phyloP scores from a whole-genome alignment of 1,140 invertebrate genomes.

The Aporrectodea caliginosa region DNA sequence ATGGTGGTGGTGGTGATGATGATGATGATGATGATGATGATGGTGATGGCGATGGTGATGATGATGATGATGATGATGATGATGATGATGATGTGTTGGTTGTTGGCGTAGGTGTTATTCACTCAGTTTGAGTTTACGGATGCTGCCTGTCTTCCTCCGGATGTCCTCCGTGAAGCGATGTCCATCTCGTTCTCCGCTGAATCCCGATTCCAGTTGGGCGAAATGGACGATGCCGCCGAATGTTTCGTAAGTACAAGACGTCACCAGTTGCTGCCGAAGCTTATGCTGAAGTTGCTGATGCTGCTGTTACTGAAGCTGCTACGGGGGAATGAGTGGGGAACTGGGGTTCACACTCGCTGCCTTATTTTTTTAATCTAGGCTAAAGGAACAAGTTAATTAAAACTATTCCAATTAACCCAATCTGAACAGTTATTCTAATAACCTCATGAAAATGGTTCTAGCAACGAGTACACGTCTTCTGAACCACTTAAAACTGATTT shows the following conservation, averaged over 20 bases:
- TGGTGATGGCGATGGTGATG: background rate
- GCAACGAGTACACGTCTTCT: no score
- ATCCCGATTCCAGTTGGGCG: background rate
- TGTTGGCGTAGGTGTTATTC: background rate
- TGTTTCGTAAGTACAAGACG: background rate
- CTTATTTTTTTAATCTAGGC: no score
- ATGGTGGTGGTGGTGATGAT: background rate
- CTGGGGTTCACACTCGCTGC: no score
- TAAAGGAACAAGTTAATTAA: background rate
- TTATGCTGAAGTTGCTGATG: background rate
- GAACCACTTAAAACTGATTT: no score
- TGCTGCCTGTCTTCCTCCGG: background rate
- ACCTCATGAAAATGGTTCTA: no score
- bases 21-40: conserved; percentile 2
- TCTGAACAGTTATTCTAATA: no score
- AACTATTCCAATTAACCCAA: background rate
- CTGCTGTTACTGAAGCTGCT: background rate
- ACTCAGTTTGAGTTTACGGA: background rate
- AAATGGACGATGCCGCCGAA: background rate
- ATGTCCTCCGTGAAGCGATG: background rate
- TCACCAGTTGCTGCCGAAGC: background rate
- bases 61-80: conserved; percentile 3
- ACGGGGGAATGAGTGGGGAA: background rate
- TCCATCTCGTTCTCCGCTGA: background rate
- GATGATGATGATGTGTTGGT: background rate